Evolutionary conservation across 64 coral and sea anemone genomes (phyloP).

Genomic region (Montipora capricornis): DNA sequence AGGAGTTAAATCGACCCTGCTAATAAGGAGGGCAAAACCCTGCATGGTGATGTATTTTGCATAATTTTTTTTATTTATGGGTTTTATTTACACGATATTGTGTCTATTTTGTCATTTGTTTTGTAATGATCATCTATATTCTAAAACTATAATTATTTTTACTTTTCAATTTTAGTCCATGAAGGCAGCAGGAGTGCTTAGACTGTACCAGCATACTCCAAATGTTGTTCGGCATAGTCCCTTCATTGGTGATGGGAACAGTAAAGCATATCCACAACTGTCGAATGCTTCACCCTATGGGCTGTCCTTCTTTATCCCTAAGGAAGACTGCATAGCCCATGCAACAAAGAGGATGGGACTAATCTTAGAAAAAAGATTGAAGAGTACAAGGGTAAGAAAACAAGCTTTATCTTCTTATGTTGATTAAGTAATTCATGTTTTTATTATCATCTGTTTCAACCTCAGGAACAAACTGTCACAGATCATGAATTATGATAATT

Average conservation of each 20-base stretch:
- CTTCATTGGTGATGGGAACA: conserved; percentile 77
- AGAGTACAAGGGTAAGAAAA: conserved; percentile 74
- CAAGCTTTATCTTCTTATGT: neutral
- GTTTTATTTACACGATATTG: too few species aligned
- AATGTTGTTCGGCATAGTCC: conserved; percentile 48
- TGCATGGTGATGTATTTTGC: too few species aligned
- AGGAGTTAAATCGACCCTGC: too few species aligned
- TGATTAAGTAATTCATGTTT: too few species aligned
- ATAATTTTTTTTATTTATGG: too few species aligned
- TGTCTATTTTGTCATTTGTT: too few species aligned
- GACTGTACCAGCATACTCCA: conserved; percentile 48
- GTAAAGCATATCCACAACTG: conserved; percentile 47
- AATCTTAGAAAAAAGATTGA: conserved; percentile 42
- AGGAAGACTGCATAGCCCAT: conserved; percentile 83
- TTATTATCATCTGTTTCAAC: too few species aligned
- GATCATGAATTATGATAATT: too few species aligned
- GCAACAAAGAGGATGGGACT: conserved; percentile 77
- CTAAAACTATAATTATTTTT: neutral
- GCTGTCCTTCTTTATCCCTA: conserved; percentile 67
- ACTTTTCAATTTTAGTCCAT: conserved; percentile 32
- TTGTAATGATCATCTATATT: too few species aligned
- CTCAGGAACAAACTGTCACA: too few species aligned
- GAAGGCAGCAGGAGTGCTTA: conserved; percentile 64
- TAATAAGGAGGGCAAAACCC: too few species aligned
- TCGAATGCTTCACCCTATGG: conserved; percentile 64